Conservation (phyloP, 2,888 invertebrate species). For the Argyresthia albistria region DNA sequence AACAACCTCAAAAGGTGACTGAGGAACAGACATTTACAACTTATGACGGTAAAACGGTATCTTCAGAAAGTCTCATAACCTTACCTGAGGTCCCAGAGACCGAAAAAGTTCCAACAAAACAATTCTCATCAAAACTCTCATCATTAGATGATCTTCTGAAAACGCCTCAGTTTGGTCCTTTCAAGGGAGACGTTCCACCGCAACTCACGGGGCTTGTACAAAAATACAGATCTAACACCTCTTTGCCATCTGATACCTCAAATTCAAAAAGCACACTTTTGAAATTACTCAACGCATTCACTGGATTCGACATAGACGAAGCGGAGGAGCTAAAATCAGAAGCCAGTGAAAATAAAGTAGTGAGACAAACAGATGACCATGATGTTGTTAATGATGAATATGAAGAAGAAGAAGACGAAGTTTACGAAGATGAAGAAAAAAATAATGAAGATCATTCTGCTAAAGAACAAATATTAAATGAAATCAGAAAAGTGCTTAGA, state of each 20-base stretch:
- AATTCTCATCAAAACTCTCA: slow-evolving; percentile 57
- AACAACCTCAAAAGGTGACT: slow-evolving; percentile 55
- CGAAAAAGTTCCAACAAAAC: slow-evolving; percentile 24
- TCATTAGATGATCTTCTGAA: slow-evolving; percentile 69
- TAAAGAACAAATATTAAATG: background rate
- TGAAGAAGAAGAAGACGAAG: slow-evolving; percentile 21
- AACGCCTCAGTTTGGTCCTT: slow-evolving; percentile 82
- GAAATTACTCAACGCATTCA: slow-evolving; percentile 40
- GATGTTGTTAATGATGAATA: slow-evolving; percentile 7
- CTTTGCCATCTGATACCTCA: background rate
- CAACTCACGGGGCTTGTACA: background rate
- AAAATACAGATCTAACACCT: no score
- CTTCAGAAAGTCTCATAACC: slow-evolving; percentile 75
- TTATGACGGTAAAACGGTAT: slow-evolving; percentile 83
- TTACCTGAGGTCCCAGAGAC: slow-evolving; percentile 53
- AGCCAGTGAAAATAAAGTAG: slow-evolving; percentile 29
- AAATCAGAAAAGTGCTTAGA: background rate
- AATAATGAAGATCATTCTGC: background rate
- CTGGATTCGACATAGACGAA: slow-evolving; percentile 20
- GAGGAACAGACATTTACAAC: slow-evolving; percentile 74
- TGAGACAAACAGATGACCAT: slow-evolving; percentile 22
- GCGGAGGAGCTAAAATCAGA: slow-evolving; percentile 33
- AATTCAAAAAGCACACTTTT: slow-evolving; percentile 39
- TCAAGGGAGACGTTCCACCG: slow-evolving; percentile 79
- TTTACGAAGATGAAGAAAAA: slow-evolving; percentile 20